Base-by-base conservation (phyloP, 1,140 invertebrate genomes). In the Gryllus bimaculatus region DNA sequence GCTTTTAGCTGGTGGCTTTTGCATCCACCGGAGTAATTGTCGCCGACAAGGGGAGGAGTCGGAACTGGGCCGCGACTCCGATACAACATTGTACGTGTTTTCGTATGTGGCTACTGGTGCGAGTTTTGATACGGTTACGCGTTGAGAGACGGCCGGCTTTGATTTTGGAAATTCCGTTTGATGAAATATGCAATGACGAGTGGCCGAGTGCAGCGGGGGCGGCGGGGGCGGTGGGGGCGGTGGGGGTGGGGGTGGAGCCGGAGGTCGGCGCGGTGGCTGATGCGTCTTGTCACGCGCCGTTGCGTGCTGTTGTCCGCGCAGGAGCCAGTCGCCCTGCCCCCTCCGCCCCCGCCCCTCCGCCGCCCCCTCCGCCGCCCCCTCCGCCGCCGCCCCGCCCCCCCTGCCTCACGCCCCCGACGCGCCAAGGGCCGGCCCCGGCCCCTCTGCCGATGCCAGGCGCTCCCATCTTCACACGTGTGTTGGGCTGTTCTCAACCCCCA, bases 161-260 rank as follows among this genome's bases (percentile, higher is more conserved):
- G 54, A 18, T 66, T 54, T 77, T 54, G 48, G 48, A 77, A 54
- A 77, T 77, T 49, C 76, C 48, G 13, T 77, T 77, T 77, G 76
- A 77, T 77, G 8, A 77, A 77, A 77, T 77, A 77, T 77, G 76
- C 76, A 77, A 66, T 66, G 54, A 66, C 54, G 54, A 66, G 54
- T 66, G 10, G 54, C 54, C 54, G 7, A 66, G 54, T 66, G 18
- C 54, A 18, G 18, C 54, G 54, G 54, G 0, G 54, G 13, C 20
- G 8, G n/a, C n/a, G 20, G 75, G 7, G 47, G 47, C 20, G 21
- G 20, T 47, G 18, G 39, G 26, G 8, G n/a, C 12, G 18, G 15
- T 6, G 3, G 4, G 0, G 48, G 76, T n/a, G n/a, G 48, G 48
- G 4, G 8, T 21, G 77, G 20, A n/a, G 20, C 48, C 39, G 76